phyloP scores from a whole-genome alignment of 2,888 invertebrate species.

The Callyntrura guangdongensis region DNA sequence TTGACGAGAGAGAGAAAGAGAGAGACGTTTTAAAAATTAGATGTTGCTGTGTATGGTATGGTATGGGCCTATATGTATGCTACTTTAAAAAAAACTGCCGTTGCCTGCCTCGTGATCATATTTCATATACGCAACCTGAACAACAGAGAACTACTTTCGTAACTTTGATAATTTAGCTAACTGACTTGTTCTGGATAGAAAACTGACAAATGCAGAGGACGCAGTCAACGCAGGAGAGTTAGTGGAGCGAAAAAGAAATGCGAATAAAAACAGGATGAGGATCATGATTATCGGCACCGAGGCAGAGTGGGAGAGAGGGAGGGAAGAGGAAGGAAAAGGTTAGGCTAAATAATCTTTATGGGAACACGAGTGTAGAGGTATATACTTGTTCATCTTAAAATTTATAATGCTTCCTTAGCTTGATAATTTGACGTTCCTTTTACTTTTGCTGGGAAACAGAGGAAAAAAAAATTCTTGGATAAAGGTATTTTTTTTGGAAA shows the following conservation, averaged over 20 bases:
- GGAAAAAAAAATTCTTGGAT: conserved; percentile 39
- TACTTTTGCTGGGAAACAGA: conserved; percentile 13
- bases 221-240: too few relatives aligned
- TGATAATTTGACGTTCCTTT: conserved; percentile 25
- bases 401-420: neutral
- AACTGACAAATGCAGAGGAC: neutral
- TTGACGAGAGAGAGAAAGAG: conserved; percentile 17
- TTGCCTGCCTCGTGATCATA: too few relatives aligned
- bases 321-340: neutral
- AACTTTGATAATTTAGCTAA: neutral
- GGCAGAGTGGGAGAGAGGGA: neutral
- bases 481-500: conserved; percentile 13
- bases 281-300: conserved; percentile 2
- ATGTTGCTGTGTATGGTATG: neutral
- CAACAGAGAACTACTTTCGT: neutral
- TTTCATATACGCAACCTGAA: too few relatives aligned
- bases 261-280: neutral
- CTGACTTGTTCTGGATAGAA: conserved; percentile 20
- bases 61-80: neutral
- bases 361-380: neutral
- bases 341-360: neutral
- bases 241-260: neutral
- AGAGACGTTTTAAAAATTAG: conserved; percentile 1
- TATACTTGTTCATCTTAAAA: neutral
- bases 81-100: neutral